Conservation (phyloP, 1,140 invertebrate species). For the Heliconius melpomene region DNA sequence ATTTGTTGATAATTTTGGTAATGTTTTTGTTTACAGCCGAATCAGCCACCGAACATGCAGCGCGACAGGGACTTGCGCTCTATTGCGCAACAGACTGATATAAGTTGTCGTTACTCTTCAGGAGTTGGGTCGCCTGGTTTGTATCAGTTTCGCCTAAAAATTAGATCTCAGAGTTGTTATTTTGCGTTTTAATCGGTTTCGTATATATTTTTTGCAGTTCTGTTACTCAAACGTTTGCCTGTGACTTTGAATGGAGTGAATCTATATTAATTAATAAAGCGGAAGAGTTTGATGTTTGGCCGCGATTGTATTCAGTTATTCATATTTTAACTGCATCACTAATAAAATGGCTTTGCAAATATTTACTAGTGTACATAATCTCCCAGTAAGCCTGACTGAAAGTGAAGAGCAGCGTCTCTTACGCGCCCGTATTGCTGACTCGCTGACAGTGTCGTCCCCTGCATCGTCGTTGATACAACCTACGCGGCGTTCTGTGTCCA, state of each 20-base stretch:
- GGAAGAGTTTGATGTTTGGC: too few relatives aligned
- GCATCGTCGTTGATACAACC: conserved; percentile 55
- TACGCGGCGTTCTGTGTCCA: conserved; percentile 58
- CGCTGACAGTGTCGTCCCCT: conserved; percentile 59
- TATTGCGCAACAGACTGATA: conserved; percentile 67
- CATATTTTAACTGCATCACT: too few relatives aligned
- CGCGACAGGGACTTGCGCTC: conserved; percentile 60
- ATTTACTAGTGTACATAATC: background rate
- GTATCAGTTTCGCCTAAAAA: background rate
- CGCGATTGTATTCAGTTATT: too few relatives aligned
- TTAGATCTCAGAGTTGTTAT: background rate
- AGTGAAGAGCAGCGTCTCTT: conserved; percentile 51
- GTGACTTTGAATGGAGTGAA: background rate
- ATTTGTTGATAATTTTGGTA: background rate
- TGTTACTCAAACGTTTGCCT: too few relatives aligned
- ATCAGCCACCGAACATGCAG: conserved; percentile 24
- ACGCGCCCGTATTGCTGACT: conserved; percentile 61
- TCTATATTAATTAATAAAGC: too few relatives aligned
- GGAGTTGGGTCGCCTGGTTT: conserved; percentile 57
- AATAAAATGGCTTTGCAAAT: too few relatives aligned
- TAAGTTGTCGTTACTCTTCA: conserved; percentile 60
- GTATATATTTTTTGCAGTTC: too few relatives aligned
- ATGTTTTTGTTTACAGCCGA: conserved; percentile 20
- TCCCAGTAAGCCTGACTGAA: conserved; percentile 44
- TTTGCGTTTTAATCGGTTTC: background rate